Evolutionary conservation across 2,888 invertebrate species (phyloP).

Genomic region (Rhorus exstirpatorius): DNA sequence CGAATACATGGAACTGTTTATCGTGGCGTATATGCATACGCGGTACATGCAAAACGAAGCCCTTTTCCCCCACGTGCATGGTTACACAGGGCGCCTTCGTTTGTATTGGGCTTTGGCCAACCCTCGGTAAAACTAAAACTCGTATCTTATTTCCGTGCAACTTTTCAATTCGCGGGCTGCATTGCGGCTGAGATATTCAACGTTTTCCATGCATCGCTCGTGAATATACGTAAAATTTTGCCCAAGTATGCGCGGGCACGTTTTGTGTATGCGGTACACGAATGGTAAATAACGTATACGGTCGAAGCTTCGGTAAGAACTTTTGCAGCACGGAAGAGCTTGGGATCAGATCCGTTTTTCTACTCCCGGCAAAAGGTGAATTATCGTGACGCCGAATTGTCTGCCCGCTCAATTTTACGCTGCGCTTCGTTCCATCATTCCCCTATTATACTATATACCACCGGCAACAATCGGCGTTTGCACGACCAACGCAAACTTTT

Average conservation of each 20-base stretch:
- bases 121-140: constrained; percentile 61
- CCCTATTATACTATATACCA: neutral
- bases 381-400: constrained; percentile 68
- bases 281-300: constrained; percentile 30
- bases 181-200: constrained; percentile 71
- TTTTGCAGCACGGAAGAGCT: constrained; percentile 60
- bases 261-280: constrained; percentile 6
- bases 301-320: constrained; percentile 55
- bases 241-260: neutral
- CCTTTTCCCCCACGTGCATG: constrained; percentile 26
- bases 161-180: constrained; percentile 73
- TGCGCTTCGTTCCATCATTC: constrained; percentile 28
- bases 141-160: constrained; percentile 67
- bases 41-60: neutral
- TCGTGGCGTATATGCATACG: neutral
- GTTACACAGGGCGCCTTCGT: constrained; percentile 21
- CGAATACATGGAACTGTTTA: neutral
- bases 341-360: constrained; percentile 14
- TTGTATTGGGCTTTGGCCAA: constrained; percentile 32
- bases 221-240: constrained; percentile 30
- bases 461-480: constrained; percentile 30
- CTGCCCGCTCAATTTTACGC: constrained; percentile 67
- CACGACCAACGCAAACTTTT: constrained; percentile 61
- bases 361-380: constrained; percentile 29
- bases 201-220: constrained; percentile 56